Conservation (phyloP, 2,888 invertebrate species). For the Epirrhoe tristata region DNA sequence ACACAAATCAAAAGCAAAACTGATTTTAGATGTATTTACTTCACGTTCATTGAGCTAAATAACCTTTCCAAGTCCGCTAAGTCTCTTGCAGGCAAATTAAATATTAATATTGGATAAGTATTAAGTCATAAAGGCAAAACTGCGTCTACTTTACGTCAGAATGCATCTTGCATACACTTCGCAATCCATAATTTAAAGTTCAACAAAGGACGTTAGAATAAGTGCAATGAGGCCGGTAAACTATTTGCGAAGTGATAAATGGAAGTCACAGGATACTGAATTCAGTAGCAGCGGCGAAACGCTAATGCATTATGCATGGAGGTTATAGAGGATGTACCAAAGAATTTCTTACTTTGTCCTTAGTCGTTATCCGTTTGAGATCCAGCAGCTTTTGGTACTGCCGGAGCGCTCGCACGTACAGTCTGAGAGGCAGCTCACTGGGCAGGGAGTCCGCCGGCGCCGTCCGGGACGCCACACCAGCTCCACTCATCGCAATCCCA, state of each 20-base stretch:
- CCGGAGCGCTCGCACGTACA: conserved; percentile 86
- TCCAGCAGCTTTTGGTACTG: conserved; percentile 87
- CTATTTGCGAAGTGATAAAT: conserved; percentile 25
- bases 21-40: conserved; percentile 17
- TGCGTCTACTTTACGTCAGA: conserved; percentile 32
- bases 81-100: conserved; percentile 21
- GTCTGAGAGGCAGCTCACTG: conserved; percentile 75
- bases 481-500: conserved; percentile 70
- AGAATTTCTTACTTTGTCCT: conserved; percentile 78
- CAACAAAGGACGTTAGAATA: conserved; percentile 31
- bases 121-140: conserved; percentile 30
- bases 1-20: conserved; percentile 10
- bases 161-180: conserved; percentile 25
- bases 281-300: conserved; percentile 31
- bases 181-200: conserved; percentile 29
- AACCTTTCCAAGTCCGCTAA: conserved; percentile 32
- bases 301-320: conserved; percentile 35
- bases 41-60: conserved; percentile 32
- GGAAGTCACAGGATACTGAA: conserved; percentile 35
- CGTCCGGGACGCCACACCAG: conserved; percentile 73
- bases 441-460: conserved; percentile 64
- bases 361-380: conserved; percentile 81
- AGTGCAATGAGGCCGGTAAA: conserved; percentile 29
- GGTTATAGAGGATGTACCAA: conserved; percentile 36
- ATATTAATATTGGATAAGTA: conserved; percentile 29